These are phyloP conservation scores for Phataginus tricuspis DNA, from an alignment of 2,797 vertebrate species.

Conservation along the genomic window DNA sequence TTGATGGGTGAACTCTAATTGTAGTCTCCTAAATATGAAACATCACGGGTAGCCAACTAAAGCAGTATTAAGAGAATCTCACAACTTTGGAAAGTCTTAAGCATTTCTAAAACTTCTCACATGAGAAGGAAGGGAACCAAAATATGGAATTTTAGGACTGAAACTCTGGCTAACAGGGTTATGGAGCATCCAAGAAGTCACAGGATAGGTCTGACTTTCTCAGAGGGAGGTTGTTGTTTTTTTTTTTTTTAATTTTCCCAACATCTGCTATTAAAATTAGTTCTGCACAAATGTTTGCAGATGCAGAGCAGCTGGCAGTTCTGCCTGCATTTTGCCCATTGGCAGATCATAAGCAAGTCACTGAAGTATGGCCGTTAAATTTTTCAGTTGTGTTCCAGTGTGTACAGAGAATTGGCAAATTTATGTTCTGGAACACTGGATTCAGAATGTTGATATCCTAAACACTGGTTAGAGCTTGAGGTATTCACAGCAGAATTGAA, in stretches of 20 bases:
- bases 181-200: constrained; percentile 74
- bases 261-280: constrained; percentile 78
- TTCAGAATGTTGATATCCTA: constrained; percentile 62
- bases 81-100: neutral
- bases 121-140: constrained; percentile 62
- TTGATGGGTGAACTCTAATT: constrained; percentile 37
- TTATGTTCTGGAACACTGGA: constrained; percentile 26
- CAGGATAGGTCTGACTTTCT: constrained; percentile 67
- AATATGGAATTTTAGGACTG: constrained; percentile 75
- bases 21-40: constrained; percentile 74
- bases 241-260: constrained; percentile 38
- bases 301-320: constrained; percentile 73
- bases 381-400: constrained; percentile 61
- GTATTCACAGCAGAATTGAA: constrained; percentile 37
- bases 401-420: constrained; percentile 70
- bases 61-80: neutral
- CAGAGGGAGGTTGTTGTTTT: constrained; percentile 41
- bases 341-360: constrained; percentile 55
- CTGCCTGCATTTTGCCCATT: constrained; percentile 39
- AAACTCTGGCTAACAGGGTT: constrained; percentile 69
- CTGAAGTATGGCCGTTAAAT: constrained; percentile 55
- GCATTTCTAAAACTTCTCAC: constrained; percentile 58
- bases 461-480: neutral
- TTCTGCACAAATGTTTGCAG: constrained; percentile 77
- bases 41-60: constrained; percentile 76